These are phyloP conservation scores for Adrianichthys oophorus DNA, from an alignment of 2,797 vertebrate species.

Conservation along the genomic window DNA sequence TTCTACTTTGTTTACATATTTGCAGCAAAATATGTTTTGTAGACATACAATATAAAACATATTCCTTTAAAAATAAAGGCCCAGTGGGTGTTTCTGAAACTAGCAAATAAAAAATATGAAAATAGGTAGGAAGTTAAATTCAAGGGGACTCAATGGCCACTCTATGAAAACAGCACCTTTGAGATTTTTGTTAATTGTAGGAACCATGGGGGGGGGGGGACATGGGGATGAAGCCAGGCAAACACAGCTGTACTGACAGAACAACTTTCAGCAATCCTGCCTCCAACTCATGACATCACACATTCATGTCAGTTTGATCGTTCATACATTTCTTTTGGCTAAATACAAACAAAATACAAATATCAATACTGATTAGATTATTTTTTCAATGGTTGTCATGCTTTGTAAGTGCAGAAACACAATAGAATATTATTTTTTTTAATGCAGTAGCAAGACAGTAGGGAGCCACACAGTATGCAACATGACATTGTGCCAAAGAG, in stretches of 20 bases:
- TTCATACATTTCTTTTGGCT: conserved; percentile 5
- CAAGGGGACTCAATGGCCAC: no score
- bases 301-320: conserved; percentile 26
- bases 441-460: conserved; percentile 52
- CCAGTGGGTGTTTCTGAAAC: no score
- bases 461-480: conserved; percentile 54
- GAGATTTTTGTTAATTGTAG: conserved; percentile 51
- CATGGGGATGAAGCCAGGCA: not conserved
- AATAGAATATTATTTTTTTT: conserved; percentile 43
- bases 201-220: conserved; percentile 25
- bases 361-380: not conserved
- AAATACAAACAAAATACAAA: not conserved
- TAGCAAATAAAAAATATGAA: no score
- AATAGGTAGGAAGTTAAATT: no score
- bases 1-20: no score
- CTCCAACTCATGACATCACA: conserved; percentile 21
- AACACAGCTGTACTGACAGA: conserved; percentile 44
- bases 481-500: conserved; percentile 54
- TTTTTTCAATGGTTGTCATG: conserved; percentile 39
- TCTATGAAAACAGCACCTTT: not conserved
- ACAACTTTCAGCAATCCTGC: conserved; percentile 24
- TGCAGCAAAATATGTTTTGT: no score
- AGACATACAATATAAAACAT: no score
- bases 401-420: conserved; percentile 51
- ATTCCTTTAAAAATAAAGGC: no score